phyloP scores from a whole-genome alignment of 2,113 vertebrate species.

The Nyctibius bracteatus region DNA sequence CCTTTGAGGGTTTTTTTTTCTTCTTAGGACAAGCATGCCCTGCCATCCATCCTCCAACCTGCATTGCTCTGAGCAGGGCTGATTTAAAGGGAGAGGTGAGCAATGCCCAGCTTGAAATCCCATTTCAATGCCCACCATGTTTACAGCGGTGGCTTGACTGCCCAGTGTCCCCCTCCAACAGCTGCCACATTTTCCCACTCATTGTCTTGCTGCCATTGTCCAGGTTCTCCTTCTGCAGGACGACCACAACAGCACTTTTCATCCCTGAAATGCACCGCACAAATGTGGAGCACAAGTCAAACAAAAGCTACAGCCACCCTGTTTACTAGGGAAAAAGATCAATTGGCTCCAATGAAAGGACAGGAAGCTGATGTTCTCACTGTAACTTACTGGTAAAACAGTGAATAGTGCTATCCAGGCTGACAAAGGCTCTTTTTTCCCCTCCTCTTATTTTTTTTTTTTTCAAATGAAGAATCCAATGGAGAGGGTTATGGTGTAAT shows the following conservation, averaged over 20 bases:
- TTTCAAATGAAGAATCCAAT: conserved; percentile 55
- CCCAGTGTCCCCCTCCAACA: neutral
- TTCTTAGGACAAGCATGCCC: neutral
- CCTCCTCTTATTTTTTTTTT: neutral
- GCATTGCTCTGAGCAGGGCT: neutral
- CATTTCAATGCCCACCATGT: neutral
- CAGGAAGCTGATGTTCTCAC: conserved; percentile 68
- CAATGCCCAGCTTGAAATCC: neutral
- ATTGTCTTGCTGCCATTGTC: conserved; percentile 16
- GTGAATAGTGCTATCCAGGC: conserved; percentile 48
- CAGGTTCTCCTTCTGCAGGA: conserved; percentile 21
- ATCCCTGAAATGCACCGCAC: conserved; percentile 40
- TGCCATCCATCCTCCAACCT: neutral
- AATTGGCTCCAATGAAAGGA: conserved; percentile 70
- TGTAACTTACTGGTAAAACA: conserved; percentile 62
- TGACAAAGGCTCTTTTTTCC: conserved; percentile 48
- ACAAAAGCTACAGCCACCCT: conserved; percentile 66
- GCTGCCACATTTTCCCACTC: neutral
- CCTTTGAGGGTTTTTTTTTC: neutral
- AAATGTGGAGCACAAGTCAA: conserved; percentile 47
- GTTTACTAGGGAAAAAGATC: conserved; percentile 66
- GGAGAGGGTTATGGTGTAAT: conserved; percentile 21
- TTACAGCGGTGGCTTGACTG: neutral
- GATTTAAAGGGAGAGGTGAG: neutral
- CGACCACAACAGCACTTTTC: conserved; percentile 52